Evolutionary conservation across 1,140 invertebrate species (phyloP).

Genomic region (Aphidius ervi): DNA sequence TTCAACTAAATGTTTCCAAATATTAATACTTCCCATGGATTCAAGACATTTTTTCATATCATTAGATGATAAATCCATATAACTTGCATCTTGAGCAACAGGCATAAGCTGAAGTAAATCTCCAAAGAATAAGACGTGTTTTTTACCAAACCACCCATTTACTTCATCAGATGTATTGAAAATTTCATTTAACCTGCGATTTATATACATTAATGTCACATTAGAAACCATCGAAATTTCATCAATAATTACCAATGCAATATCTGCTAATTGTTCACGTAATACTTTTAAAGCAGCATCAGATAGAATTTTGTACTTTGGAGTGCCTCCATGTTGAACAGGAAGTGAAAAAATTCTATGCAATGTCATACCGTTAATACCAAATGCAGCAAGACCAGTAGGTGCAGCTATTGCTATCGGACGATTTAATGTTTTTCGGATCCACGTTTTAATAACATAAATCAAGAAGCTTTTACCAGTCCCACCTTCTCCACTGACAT

Average conservation of each 20-base stretch:
- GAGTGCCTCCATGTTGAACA: too few relatives aligned
- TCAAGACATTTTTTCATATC: slow-evolving; percentile 27
- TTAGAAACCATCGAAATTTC: too few relatives aligned
- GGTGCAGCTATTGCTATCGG: slow-evolving; percentile 31
- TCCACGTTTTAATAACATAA: slow-evolving; percentile 19
- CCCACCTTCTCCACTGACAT: slow-evolving; percentile 24
- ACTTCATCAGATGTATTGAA: slow-evolving; percentile 28
- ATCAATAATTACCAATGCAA: too few relatives aligned
- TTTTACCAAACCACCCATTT: too few relatives aligned
- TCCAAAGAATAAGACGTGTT: too few relatives aligned
- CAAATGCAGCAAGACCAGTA: slow-evolving; percentile 31
- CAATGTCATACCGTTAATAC: too few relatives aligned
- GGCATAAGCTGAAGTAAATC: slow-evolving; percentile 39
- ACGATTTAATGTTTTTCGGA: slow-evolving; percentile 24
- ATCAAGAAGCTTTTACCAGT: slow-evolving; percentile 29
- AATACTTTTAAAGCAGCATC: too few relatives aligned
- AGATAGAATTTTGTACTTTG: too few relatives aligned
- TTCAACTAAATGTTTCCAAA: slow-evolving; percentile 26
- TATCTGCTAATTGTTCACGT: too few relatives aligned
- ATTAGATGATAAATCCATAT: slow-evolving; percentile 23
- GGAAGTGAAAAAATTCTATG: too few relatives aligned
- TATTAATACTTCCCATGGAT: slow-evolving; percentile 23
- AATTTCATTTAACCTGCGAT: too few relatives aligned
- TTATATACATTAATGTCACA: too few relatives aligned
- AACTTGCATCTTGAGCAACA: slow-evolving; percentile 31